Evolutionary conservation across 2,888 invertebrate species (phyloP).

Genomic region (Thalpophila matura): DNA sequence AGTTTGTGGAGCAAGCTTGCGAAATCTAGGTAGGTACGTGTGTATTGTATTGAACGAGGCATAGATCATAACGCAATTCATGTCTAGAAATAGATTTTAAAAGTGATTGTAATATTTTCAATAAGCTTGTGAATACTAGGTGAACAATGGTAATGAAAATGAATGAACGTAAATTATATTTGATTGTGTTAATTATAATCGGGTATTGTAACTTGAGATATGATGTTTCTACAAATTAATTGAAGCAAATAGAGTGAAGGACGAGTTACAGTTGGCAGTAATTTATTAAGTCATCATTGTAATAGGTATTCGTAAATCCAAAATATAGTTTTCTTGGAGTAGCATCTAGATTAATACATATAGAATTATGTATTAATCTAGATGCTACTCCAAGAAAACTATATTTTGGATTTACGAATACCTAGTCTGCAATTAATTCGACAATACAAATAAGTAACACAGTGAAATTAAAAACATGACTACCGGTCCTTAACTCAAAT

Average conservation of each 20-base stretch:
- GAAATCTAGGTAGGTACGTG: constrained; percentile 55
- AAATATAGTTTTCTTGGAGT: too few relatives aligned
- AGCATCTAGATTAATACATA: too few relatives aligned
- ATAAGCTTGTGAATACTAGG: constrained; percentile 10
- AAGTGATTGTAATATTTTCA: constrained; percentile 40
- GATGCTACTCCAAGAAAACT: too few relatives aligned
- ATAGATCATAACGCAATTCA: constrained; percentile 58
- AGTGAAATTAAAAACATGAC: constrained; percentile 4
- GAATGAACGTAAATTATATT: constrained; percentile 21
- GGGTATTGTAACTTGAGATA: neutral
- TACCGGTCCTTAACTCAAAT: constrained; percentile 9
- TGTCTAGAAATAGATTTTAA: constrained; percentile 54
- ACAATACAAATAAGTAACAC: neutral
- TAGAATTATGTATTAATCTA: too few relatives aligned
- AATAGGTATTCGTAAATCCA: too few relatives aligned
- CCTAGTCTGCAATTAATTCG: neutral
- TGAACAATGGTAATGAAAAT: constrained; percentile 32
- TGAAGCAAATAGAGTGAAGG: constrained; percentile 2
- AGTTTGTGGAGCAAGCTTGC: constrained; percentile 55
- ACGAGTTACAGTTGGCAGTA: neutral
- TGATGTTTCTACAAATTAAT: neutral
- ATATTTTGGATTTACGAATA: too few relatives aligned
- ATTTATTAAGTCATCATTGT: too few relatives aligned
- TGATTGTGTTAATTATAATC: constrained; percentile 1
- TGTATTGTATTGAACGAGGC: constrained; percentile 56